Base-by-base conservation (phyloP, 2,113 vertebrate genomes). In the sheep (Ovis aries) region DNA sequence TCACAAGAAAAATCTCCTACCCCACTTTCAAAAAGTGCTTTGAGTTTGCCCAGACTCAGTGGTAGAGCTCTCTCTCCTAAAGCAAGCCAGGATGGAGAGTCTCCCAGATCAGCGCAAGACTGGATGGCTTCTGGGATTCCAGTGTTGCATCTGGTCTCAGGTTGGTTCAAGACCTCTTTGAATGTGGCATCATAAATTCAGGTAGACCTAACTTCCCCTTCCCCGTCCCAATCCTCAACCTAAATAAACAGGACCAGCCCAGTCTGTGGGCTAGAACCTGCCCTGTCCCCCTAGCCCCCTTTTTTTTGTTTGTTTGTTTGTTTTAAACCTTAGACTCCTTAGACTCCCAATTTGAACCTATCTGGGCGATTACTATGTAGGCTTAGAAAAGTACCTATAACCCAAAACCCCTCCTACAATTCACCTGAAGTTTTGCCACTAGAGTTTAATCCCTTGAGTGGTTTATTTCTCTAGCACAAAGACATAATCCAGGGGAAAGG, bases 401-500 rank as follows among this genome's bases (percentile, higher is more conserved):
- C 40, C 40, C 80, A 85, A 84, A 90, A 80, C 17, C 36, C 53
- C 50, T 95, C 74, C 50, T 88, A 57, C 40, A 57, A 9, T 16
- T 92, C 62, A 94, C 50, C 85, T 95, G 43, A 93, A 96, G 94
- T 89, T 95, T 80, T 95, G 33, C 62, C 90, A 45, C 59, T 90
- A 57, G 74, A 57, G 25, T 89, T 89, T 98, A 97, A 95, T 97
- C 86, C 67, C 87, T 62, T 48, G 62, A 96, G 57, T 62, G 78
- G 80, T 96, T 97, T 91, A 59, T 88, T 96, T 88, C 93, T 89
- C 95, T 86, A 93, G 43, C 86, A 97, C 45, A 97, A 97, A 98
- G 67, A 86, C 93, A 33, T 95, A 97, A 97, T 97, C 97, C 91
- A 36, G 14, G 60, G n/a, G 88, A 96, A 97, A 96, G 17, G 94